Evolutionary conservation across 2,113 vertebrate genomes (phyloP), one percentile per base, ranked within the genome.

Genomic region (Mastomys coucha): DNA sequence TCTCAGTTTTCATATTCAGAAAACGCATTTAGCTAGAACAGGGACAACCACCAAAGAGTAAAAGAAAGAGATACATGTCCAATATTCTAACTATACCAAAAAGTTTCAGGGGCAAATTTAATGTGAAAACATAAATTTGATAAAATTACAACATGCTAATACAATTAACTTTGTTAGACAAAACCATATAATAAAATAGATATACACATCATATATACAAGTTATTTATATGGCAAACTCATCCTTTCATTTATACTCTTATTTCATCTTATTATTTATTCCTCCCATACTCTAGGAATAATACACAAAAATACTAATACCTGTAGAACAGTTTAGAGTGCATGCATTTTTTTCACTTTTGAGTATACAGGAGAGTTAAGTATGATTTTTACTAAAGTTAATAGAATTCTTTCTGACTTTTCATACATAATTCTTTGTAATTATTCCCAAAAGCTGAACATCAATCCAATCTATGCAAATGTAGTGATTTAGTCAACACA

Each of bases 381-480:
- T 24, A 72, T 89, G 78, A 87, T 11, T 88, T 78, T 36, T 78
- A 91, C 70, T 95, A 33, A 84, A 89, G 73, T 89, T 51, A 82
- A 72, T 88, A 36, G 84, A 80, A 22, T 31, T 89, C 80, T 42
- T 72, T 91, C 24, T 94, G 81, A 81, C 20, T 94, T 95, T 96
- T 91, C 56, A 94, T 39, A 17, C 20, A 77, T 81, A 92, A 95
- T 95, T 96, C 26, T 91, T 92, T 87, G 53, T 26, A 96, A 56
- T 94, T 92, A 88, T 73, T 96, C 39, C 53, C 49, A 9, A 82
- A 89, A 91, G 36, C 20, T 81, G 11, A 91, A 33, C 24, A 87
- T 45, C 51, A 81, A 31, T 88, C 51, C 89, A 49, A 81, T 82
- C 76, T 58, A 88, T 49, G 45, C 31, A 73, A 89, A 6, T 72